Base-by-base conservation (phyloP, 2,113 vertebrate species). In the Heterocephalus glaber region DNA sequence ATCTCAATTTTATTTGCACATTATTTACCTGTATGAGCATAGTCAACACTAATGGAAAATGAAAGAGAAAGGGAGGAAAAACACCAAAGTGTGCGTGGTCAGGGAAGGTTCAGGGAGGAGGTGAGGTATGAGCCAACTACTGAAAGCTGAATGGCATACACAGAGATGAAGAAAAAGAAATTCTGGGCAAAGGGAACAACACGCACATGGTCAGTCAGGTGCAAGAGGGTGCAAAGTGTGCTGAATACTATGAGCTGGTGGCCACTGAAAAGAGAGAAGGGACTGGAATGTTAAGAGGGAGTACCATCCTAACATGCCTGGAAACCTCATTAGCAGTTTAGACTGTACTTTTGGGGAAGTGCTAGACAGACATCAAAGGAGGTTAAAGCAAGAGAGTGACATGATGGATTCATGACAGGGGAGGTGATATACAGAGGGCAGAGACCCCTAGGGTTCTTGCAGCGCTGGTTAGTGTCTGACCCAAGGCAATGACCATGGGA, bases 1-100 rank as follows among this genome's bases (percentile, higher is more conserved):
- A 61, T 16, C 63, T 41, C 81, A 84, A 49, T 76, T 94, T 95
- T 92, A 86, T 94, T 61, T 94, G 79, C 22, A 95, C 4, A 90
- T 61, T 20, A 84, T 77, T 89, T 66, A 77, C 41, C 20, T 72
- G 11, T 9, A 86, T 89, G 56, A 74, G n/a, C 35, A 76, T 74
- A 91, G 77, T 44, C 72, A 89, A 89, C 2, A 33, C n/a, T 35
- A 80, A 41, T 12, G 7, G 35, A 83, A 88, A 77, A 95, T 54
- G 56, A 56, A 79, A 85, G 47, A 90, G 84, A 82, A 81, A 77
- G 61, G 52, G 65, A 47, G 22, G 44, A 87, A 88, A 92, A 80
- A 49, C 30, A 87, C 41, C 38, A 22, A 87, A 92, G 41, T 47
- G 22, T 89, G 22, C 30, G 22, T 86, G 68, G 33, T 82, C 0